Percentiles rank a stretch among this genome's conserved stretches.
These are phyloP conservation scores for Okapia johnstoni DNA, from an alignment of 2,113 vertebrate species.

Conservation along the genomic window DNA sequence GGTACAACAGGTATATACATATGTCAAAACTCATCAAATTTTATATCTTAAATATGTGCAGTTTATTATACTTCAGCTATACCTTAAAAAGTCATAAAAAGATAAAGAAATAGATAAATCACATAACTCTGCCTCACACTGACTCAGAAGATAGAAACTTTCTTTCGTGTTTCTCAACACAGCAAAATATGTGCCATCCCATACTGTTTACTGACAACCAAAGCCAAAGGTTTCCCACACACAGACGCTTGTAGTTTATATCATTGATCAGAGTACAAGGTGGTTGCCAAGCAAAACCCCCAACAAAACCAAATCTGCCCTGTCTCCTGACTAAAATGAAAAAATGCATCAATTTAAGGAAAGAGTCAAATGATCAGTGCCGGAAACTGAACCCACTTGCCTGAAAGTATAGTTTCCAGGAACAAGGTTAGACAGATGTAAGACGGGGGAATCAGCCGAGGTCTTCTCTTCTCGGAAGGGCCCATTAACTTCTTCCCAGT, in stretches of 20 bases:
- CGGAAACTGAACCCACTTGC: constrained; percentile 61
- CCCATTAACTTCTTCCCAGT: constrained; percentile 86
- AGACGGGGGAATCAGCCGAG: constrained; percentile 76
- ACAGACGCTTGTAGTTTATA: not conserved
- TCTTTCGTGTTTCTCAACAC: not conserved
- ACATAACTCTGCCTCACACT: not conserved
- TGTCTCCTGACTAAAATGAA: not conserved
- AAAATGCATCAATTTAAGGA: not conserved
- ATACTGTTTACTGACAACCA: not conserved
- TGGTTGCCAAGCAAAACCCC: not conserved
- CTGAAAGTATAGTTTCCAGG: constrained; percentile 88
- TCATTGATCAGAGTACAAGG: not conserved
- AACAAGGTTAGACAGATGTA: constrained; percentile 79
- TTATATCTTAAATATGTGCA: not conserved
- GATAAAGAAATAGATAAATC: not conserved
- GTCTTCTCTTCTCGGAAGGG: constrained; percentile 76
- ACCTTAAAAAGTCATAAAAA: not conserved
- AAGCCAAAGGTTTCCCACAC: not conserved
- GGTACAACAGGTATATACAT: not conserved
- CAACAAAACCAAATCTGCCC: not conserved
- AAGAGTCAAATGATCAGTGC: not conserved
- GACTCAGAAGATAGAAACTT: not conserved
- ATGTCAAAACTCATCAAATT: not conserved
- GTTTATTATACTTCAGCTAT: not conserved
- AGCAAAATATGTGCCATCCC: not conserved